These are phyloP conservation scores for Pemphigus obesinymphae DNA, from an alignment of 1,140 invertebrate genomes.

Conservation along the genomic window DNA sequence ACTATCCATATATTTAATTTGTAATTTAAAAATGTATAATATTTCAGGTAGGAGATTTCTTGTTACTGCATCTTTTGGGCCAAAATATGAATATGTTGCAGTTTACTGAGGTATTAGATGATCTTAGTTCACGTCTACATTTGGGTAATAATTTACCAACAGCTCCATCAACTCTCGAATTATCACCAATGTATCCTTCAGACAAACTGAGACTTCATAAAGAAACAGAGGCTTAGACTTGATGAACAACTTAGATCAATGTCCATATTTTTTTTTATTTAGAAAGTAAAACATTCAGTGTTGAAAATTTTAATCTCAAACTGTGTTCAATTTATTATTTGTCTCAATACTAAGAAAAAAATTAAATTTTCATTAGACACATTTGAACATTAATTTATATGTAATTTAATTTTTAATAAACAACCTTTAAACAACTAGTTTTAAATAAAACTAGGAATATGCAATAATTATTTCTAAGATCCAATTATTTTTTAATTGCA, in stretches of 20 bases:
- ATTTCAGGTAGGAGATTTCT: conserved; percentile 73
- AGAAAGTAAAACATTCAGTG: neutral
- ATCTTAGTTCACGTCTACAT: conserved; percentile 60
- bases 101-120: conserved; percentile 69
- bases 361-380: neutral
- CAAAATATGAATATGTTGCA: conserved; percentile 79
- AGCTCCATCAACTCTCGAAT: conserved; percentile 75
- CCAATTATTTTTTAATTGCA: neutral
- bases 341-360: neutral
- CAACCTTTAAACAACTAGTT: neutral
- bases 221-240: conserved; percentile 71
- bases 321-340: conserved; percentile 24
- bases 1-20: neutral
- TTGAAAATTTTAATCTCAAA: conserved; percentile 28
- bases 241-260: neutral
- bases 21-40: neutral
- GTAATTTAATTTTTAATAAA: neutral
- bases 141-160: conserved; percentile 68
- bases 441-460: neutral
- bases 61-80: conserved; percentile 72
- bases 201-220: conserved; percentile 66
- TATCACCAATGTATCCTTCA: conserved; percentile 72
- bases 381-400: conserved; percentile 1
- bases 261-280: neutral
- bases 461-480: conserved; percentile 6